Evolutionary conservation across 1,140 invertebrate species (phyloP), one percentile per base, ranked within the genome.

Genomic region (Drosophila sechellia): DNA sequence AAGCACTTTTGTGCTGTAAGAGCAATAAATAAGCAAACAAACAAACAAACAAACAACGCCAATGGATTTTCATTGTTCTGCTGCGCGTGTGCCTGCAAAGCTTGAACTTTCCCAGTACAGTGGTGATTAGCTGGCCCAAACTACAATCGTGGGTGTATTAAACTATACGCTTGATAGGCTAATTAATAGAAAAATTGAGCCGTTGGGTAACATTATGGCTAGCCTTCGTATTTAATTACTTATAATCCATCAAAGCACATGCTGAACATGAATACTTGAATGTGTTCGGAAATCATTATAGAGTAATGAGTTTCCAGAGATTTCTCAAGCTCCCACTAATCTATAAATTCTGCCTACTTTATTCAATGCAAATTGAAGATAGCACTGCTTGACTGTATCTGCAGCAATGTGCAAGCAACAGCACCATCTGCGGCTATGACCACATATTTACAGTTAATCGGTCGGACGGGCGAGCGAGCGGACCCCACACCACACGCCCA

Each of bases 371-470:
- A 35, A 35, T 11, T 17, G 10, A 35, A 35, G 11, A 10, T 52
- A 35, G 10, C 10, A 13, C n/a, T 12, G 22, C 4, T 60, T 22
- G 5, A 49, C 58, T 53, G 50, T 42, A 45, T 5, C 10, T 48
- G 50, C 56, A 54, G n/a, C 22, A 46, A 63, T 15, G 55, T 10
- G 25, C 39, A 63, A 53, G 55, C n/a, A 72, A 72, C 65, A 59
- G 49, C 25, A 61, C 53, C 48, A 54, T 60, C 31, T 68, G 68
- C 63, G 39, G 46, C 50, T 48, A 63, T 49, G 50, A 69, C 58
- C 58, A 55, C 57, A 74, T 63, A 74, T 74, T 73, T 73, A 74
- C 71, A 54, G 69, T 74, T 74, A 74, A 74, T 63, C 69, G 71
- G 48, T 40, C 46, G 34, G 45, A 60, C 27, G 34, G 45, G 45